phyloP scores from a whole-genome alignment of 2,888 invertebrate species.

The Parasteatoda lunata region DNA sequence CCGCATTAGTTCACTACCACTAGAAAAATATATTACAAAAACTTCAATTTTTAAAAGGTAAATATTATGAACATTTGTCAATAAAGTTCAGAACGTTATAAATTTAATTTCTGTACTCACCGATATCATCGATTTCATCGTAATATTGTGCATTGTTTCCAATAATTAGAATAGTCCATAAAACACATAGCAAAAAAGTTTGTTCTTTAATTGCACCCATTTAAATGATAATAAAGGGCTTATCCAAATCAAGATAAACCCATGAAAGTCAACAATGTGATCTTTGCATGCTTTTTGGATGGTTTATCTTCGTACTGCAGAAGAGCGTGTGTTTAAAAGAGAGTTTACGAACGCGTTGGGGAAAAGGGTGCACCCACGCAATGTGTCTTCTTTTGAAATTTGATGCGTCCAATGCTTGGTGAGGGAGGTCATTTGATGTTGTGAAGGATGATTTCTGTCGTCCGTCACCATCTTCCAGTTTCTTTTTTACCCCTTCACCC shows the following conservation, averaged over 20 bases:
- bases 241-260: slow-evolving; percentile 27
- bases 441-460: slow-evolving; percentile 54
- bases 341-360: slow-evolving; percentile 22
- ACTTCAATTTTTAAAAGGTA: background rate
- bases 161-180: slow-evolving; percentile 23
- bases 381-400: slow-evolving; percentile 24
- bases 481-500: slow-evolving; percentile 30
- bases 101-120: slow-evolving; percentile 15
- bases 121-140: slow-evolving; percentile 40
- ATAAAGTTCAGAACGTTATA: too few relatives aligned
- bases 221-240: slow-evolving; percentile 10
- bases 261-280: background rate
- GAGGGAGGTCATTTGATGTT: slow-evolving; percentile 52
- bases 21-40: background rate
- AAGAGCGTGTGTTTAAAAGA: background rate
- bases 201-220: background rate
- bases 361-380: slow-evolving; percentile 47
- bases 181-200: background rate
- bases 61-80: background rate
- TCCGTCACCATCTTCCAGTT: slow-evolving; percentile 44
- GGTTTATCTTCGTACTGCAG: background rate
- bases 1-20: background rate
- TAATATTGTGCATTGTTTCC: slow-evolving; percentile 28
- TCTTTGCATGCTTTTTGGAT: background rate
- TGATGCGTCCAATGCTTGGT: slow-evolving; percentile 50